Evolutionary conservation across 2,113 vertebrate species (phyloP), one percentile per base, ranked within the genome.

Genomic region (Ictalurus punctatus): DNA sequence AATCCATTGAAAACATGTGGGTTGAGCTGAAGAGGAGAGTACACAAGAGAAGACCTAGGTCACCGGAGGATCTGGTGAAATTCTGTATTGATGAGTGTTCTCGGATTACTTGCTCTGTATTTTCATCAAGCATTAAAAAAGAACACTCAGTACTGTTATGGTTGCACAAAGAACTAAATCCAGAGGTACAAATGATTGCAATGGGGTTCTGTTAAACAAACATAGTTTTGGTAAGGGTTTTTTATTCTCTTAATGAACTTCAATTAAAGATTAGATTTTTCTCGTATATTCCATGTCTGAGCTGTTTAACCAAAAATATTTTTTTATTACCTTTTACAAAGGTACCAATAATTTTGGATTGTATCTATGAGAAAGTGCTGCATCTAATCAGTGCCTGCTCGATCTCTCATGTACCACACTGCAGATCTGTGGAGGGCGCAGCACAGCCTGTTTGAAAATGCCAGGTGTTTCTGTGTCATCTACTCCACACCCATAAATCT

Each of bases 381-480:
- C 71, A 61, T 73, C 79, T 30, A 73, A 23, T 27, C 84, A 78
- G 58, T 54, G 7, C 40, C 73, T 69, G 8, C 83, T 67, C 2
- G 69, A 76, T 59, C 56, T 71, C 81, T 63, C 71, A 78, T 63
- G 23, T 37, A 9, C 73, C 48, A 80, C 14, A 69, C 19, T 37
- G 54, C 34, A 34, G 73, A 79, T 73, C 87, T 84, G 82, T 78
- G 69, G 44, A 56, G 58, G 37, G 21, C 12, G 8, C 87, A 73
- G n/a, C 23, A 30, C 71, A 79, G 83, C 58, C 59, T 65, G 73
- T 84, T 21, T 54, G 23, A 69, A 85, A n/a, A 74, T 56, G 59
- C 90, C 90, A 91, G 90, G 90, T 91, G 90, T 89, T 91, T 89
- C 85, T 89, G 90, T 85, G 81, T 89, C 85, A 56, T 61, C 83